phyloP scores from a whole-genome alignment of 2,113 vertebrate species.

The Otus sunia region DNA sequence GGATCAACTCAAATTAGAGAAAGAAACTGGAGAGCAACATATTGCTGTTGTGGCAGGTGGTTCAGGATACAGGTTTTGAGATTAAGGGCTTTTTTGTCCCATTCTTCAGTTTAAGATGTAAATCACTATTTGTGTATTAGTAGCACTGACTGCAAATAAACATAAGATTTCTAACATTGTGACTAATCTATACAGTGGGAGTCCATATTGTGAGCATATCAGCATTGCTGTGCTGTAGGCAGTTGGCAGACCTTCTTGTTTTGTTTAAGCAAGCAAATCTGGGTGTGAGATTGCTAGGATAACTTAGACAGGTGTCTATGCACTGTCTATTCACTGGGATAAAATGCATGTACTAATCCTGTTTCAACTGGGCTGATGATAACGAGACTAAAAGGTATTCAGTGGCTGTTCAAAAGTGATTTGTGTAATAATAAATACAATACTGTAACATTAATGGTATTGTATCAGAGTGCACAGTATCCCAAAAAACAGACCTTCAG shows the following conservation, averaged over 20 bases:
- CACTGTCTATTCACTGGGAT: neutral
- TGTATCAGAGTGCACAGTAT: neutral
- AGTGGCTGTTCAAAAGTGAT: neutral
- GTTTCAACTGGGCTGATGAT: neutral
- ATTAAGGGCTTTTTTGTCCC: neutral
- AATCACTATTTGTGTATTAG: neutral
- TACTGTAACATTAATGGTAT: neutral
- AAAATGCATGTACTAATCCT: neutral
- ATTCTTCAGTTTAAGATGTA: neutral
- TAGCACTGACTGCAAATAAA: neutral
- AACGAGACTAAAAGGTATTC: neutral
- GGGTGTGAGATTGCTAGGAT: neutral
- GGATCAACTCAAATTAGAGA: neutral
- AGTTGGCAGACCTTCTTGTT: neutral
- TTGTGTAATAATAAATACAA: neutral
- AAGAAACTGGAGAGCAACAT: neutral
- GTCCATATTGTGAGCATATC: neutral
- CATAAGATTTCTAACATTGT: neutral
- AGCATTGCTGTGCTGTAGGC: neutral
- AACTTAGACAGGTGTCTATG: neutral
- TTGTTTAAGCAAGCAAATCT: slow-evolving; percentile 13
- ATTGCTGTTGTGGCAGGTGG: neutral
- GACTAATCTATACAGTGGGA: neutral
- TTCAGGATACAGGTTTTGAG: neutral
- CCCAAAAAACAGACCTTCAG: neutral